A percentile compares a stretch with the other conserved stretches of the same genome.
Conservation (phyloP, 2,113 vertebrate genomes). For the Galeopterus variegatus region DNA sequence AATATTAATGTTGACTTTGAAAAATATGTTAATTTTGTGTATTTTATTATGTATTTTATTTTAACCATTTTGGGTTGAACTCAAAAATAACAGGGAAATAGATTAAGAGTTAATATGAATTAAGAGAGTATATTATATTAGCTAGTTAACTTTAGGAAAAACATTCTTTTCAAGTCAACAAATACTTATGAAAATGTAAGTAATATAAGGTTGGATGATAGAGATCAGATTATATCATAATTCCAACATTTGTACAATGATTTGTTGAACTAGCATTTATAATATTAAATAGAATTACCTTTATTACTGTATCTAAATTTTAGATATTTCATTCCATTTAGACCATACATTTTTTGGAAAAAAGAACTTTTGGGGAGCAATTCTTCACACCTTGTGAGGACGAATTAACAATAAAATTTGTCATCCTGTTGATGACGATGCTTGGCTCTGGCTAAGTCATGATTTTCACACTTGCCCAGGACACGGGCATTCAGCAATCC, state of each 20-base stretch:
- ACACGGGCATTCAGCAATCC: neutral
- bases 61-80: neutral
- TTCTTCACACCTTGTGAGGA: neutral
- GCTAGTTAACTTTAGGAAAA: conserved; percentile 42
- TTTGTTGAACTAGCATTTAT: neutral
- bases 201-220: neutral
- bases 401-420: neutral
- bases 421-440: neutral
- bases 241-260: neutral
- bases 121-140: neutral
- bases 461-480: neutral
- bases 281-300: neutral
- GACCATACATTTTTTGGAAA: neutral
- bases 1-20: neutral
- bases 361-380: neutral
- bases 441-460: neutral
- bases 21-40: neutral
- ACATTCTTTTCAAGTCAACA: neutral
- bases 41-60: too few species aligned
- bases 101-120: neutral
- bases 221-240: neutral
- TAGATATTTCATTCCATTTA: neutral
- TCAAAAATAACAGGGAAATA: neutral
- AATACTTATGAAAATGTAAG: neutral
- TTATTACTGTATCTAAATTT: neutral